Conservation (phyloP, 1,140 invertebrate species). For the Pachypeltis micranthus region DNA sequence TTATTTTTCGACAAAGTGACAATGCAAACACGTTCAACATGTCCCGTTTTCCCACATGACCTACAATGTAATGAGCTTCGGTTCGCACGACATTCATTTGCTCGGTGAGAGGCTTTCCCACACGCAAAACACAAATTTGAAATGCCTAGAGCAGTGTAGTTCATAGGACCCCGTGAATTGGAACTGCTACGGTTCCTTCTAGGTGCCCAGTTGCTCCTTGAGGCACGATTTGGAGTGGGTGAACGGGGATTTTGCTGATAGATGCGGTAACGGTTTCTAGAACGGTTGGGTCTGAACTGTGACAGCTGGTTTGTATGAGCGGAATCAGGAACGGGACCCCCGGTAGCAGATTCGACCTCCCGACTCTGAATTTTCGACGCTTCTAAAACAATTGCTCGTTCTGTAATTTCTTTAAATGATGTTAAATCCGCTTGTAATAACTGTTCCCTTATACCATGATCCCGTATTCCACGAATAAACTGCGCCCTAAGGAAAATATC, state of each 20-base stretch:
- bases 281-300: neutral
- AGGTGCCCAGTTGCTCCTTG: neutral
- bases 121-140: neutral
- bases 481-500: neutral
- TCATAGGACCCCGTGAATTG: neutral
- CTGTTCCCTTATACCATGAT: neutral
- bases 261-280: neutral
- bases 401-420: neutral
- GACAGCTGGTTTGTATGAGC: neutral
- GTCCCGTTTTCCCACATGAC: neutral
- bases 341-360: neutral
- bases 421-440: neutral
- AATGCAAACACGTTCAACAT: neutral
- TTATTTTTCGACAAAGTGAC: neutral
- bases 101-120: neutral
- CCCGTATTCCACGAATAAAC: neutral
- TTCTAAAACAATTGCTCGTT: neutral
- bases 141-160: neutral
- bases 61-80: neutral
- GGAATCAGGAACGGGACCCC: neutral
- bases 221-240: neutral
- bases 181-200: neutral
- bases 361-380: constrained; percentile 2
- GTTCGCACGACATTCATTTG: neutral
- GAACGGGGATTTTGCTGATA: neutral